These are phyloP conservation scores for Anhinga anhinga DNA, from an alignment of 2,113 vertebrate genomes.

Conservation along the genomic window DNA sequence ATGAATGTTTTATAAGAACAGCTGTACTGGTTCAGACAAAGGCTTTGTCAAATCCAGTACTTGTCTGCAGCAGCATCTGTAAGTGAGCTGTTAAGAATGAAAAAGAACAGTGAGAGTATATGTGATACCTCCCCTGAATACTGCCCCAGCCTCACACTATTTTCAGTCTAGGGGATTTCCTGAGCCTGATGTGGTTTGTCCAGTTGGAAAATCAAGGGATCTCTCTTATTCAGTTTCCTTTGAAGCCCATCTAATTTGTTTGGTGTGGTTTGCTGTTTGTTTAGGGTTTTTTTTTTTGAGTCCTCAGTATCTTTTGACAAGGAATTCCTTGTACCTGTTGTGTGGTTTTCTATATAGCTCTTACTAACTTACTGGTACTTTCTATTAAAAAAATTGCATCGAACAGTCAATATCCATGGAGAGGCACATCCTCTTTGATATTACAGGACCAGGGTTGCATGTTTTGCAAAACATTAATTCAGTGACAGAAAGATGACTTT, in stretches of 20 bases:
- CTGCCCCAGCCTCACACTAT: background rate
- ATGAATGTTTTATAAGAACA: conserved; percentile 43
- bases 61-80: background rate
- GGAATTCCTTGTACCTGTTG: background rate
- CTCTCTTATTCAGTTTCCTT: background rate
- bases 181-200: background rate
- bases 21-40: conserved; percentile 17
- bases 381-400: background rate
- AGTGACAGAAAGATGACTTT: background rate
- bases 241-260: background rate
- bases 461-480: background rate
- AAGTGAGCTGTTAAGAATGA: background rate
- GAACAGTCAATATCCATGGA: background rate
- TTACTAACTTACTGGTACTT: background rate
- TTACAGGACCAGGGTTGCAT: background rate
- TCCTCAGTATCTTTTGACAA: background rate
- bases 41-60: background rate
- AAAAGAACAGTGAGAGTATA: background rate
- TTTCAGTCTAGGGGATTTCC: conserved; percentile 4
- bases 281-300: background rate
- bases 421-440: background rate
- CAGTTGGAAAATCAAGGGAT: background rate
- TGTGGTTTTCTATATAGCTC: background rate
- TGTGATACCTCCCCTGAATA: background rate
- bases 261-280: no score